These are phyloP conservation scores for Chondrosia reniformis DNA, from an alignment of 37 sponge, comb jelly and placozoan genomes.

Conservation along the genomic window DNA sequence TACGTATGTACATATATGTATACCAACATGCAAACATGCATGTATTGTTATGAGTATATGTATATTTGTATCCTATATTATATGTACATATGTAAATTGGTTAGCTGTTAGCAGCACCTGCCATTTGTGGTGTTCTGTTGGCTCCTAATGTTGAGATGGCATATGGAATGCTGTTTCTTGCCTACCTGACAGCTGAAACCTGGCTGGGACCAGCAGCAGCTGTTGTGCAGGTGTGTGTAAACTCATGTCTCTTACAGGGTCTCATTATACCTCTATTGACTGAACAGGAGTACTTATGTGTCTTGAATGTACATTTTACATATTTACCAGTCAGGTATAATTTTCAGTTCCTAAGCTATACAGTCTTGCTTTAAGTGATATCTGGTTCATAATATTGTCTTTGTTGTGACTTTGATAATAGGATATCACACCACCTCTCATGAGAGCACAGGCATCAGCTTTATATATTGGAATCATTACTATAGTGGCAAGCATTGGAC, in stretches of 20 bases:
- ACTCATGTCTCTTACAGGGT: not conserved
- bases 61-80: no score
- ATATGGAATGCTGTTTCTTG: constrained; percentile 74
- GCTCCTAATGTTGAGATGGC: constrained; percentile 61
- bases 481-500: constrained; percentile 75
- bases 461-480: constrained; percentile 83
- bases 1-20: no score
- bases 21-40: no score
- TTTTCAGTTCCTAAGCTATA: no score
- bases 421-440: constrained; percentile 74
- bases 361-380: no score
- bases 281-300: not conserved
- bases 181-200: constrained; percentile 87
- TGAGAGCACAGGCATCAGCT: constrained; percentile 81
- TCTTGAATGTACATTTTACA: not conserved
- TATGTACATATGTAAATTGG: no score
- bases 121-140: constrained; percentile 55
- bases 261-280: not conserved
- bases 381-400: no score
- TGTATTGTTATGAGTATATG: no score
- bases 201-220: constrained; percentile 90
- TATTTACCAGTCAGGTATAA: not conserved
- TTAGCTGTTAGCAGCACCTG: constrained; percentile 72
- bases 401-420: no score
- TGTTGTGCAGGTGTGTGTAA: constrained; percentile 61